Evolutionary conservation across 2,888 invertebrate species (phyloP), one percentile per base, ranked within the genome.

Genomic region (Apamea monoglypha): DNA sequence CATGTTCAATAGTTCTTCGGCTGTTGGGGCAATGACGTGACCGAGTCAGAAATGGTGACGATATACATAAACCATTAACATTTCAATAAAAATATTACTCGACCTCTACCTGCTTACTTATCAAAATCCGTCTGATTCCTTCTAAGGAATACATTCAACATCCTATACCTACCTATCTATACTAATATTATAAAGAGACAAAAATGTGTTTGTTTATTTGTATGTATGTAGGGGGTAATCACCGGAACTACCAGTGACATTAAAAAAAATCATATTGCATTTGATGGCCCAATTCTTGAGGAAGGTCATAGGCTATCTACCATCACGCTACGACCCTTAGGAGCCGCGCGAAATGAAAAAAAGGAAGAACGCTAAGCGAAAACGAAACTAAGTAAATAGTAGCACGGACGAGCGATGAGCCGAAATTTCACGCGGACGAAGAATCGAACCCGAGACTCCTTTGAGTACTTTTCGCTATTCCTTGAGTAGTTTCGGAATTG

Each of bases 1-100:
- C 29, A 50, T 68, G 78, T 61, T 67, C 10, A 50, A 50, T 21
- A 71, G 32, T 32, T 80, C n/a, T 63, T n/a, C 21, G n/a, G 21
- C 14, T 61, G 16, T 32, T 50, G 7, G 14, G 29, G 40, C 18
- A 61, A 50, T 69, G 50, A 50, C 40, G 59, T 40, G 12, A 50
- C 12, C 29, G 25, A 18, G 12, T 47, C 47, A 56, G 29, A 44
- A 47, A 36, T 18, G 6, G 18, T 78, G 40, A 50, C 16, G 44
- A 68, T 14, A 36, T 21, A 16, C 14, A 66, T 36, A 59, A 7
- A 44, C 32, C 32, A 44, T 64, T n/a, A 74, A 53, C 5, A 8
- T 64, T 32, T 40, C 14, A n/a, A 21, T 44, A 36, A 59, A 59
- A 73, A 25, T 40, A 29, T 56, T 25, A 4, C 3, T 21, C 3